Evolutionary conservation across 2,113 vertebrate genomes (phyloP).

Genomic region (Triplophysa rosa): DNA sequence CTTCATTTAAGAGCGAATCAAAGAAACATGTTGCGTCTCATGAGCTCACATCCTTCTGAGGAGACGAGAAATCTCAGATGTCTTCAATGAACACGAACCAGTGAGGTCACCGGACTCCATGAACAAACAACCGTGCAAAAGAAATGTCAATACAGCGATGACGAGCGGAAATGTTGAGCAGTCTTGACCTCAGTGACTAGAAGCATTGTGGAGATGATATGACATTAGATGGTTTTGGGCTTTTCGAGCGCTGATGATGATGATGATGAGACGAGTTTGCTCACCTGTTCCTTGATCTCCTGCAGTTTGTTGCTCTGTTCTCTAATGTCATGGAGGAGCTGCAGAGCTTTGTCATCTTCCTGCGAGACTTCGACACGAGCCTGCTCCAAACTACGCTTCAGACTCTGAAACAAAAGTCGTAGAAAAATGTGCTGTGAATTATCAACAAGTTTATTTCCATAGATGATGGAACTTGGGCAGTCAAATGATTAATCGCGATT

Average conservation of each 20-base stretch:
- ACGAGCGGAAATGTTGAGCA: too few species aligned
- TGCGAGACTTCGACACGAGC: slow-evolving; percentile 97
- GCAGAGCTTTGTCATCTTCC: slow-evolving; percentile 98
- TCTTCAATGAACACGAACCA: neutral
- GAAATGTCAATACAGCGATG: too few species aligned
- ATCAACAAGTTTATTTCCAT: neutral
- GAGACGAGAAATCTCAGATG: too few species aligned
- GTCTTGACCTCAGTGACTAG: too few species aligned
- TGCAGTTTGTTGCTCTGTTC: slow-evolving; percentile 98
- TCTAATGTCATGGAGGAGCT: slow-evolving; percentile 97
- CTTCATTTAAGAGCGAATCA: neutral
- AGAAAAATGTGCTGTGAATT: neutral
- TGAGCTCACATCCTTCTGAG: neutral
- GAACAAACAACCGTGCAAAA: too few species aligned
- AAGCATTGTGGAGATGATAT: too few species aligned
- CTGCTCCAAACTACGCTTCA: slow-evolving; percentile 98
- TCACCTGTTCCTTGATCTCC: slow-evolving; percentile 99
- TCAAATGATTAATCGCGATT: too few species aligned
- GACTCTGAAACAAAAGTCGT: slow-evolving; percentile 77
- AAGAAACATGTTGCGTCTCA: neutral
- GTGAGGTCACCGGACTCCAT: too few species aligned
- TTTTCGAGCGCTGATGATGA: too few species aligned
- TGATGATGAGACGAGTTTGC: neutral
- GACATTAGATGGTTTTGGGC: too few species aligned
- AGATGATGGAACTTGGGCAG: neutral